Percentiles rank a stretch among this genome's conserved stretches.
Evolutionary conservation across 2,888 invertebrate species (phyloP).

Genomic region (Euclidia mi): DNA sequence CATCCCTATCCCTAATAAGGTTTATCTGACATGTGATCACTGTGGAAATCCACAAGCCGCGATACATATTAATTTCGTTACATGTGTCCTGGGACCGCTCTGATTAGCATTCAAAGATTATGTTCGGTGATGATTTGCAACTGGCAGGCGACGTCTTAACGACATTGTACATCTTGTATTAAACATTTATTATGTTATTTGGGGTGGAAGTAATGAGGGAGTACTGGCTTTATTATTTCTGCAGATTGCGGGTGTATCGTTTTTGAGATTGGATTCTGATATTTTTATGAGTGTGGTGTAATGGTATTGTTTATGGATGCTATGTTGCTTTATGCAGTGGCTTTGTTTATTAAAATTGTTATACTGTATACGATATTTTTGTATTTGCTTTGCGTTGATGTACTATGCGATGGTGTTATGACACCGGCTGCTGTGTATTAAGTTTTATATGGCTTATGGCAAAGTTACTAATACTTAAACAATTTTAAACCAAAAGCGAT

Average conservation of each 20-base stretch:
- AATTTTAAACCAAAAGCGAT: too few relatives aligned
- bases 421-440: too few relatives aligned
- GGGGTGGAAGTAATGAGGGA: constrained; percentile 13
- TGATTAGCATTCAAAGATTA: constrained; percentile 62
- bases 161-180: constrained; percentile 14
- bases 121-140: constrained; percentile 40
- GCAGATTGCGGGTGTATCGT: not conserved
- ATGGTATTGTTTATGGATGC: too few relatives aligned
- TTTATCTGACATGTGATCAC: constrained; percentile 57
- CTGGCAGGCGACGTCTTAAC: constrained; percentile 16
- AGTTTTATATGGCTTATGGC: too few relatives aligned
- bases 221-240: not conserved
- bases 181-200: not conserved
- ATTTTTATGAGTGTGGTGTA: too few relatives aligned
- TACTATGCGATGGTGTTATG: too few relatives aligned
- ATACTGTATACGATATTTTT: too few relatives aligned
- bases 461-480: too few relatives aligned
- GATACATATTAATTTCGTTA: constrained; percentile 63
- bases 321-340: too few relatives aligned
- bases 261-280: too few relatives aligned
- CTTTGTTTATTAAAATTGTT: too few relatives aligned
- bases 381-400: too few relatives aligned
- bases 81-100: constrained; percentile 43
- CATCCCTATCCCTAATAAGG: constrained; percentile 55
- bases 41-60: constrained; percentile 60